A percentile compares a stretch with the other conserved stretches of the same genome.
Conservation (phyloP, 2,888 invertebrate species). For the Blera fallax region DNA sequence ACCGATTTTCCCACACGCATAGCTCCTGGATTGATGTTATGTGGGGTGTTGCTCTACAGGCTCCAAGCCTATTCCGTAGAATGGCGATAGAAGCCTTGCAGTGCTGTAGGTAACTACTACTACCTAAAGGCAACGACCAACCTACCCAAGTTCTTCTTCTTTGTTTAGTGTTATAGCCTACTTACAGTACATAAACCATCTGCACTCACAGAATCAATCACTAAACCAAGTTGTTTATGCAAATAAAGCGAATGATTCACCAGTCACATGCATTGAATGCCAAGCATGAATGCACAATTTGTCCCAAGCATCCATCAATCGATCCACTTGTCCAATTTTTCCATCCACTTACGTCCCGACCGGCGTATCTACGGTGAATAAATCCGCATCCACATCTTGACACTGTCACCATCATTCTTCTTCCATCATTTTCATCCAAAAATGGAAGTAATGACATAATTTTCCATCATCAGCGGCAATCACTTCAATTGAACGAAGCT, state of each 20-base stretch:
- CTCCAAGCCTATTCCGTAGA: too few relatives aligned
- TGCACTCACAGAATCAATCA: too few relatives aligned
- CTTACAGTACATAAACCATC: too few relatives aligned
- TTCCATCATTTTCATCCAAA: slow-evolving; percentile 28
- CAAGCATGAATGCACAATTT: slow-evolving; percentile 37
- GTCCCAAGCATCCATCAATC: slow-evolving; percentile 45
- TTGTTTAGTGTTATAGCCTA: too few relatives aligned
- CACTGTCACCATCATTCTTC: slow-evolving; percentile 28
- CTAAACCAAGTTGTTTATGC: slow-evolving; percentile 8
- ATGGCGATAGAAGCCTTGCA: too few relatives aligned
- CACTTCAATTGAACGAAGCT: slow-evolving; percentile 28
- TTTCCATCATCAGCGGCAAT: slow-evolving; percentile 59
- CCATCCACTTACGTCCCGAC: neutral
- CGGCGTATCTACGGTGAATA: slow-evolving; percentile 25
- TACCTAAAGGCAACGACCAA: too few relatives aligned
- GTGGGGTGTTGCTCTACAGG: too few relatives aligned
- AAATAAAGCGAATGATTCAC: neutral
- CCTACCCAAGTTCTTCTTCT: too few relatives aligned
- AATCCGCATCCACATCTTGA: slow-evolving; percentile 41
- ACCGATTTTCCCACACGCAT: too few relatives aligned
- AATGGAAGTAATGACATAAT: slow-evolving; percentile 65
- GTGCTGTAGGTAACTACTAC: too few relatives aligned
- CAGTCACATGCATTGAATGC: slow-evolving; percentile 16
- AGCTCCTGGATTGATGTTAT: too few relatives aligned
- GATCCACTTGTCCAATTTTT: slow-evolving; percentile 27